Evolutionary conservation across 2,888 invertebrate genomes (phyloP).

Genomic region (Entomobrya multifasciata): DNA sequence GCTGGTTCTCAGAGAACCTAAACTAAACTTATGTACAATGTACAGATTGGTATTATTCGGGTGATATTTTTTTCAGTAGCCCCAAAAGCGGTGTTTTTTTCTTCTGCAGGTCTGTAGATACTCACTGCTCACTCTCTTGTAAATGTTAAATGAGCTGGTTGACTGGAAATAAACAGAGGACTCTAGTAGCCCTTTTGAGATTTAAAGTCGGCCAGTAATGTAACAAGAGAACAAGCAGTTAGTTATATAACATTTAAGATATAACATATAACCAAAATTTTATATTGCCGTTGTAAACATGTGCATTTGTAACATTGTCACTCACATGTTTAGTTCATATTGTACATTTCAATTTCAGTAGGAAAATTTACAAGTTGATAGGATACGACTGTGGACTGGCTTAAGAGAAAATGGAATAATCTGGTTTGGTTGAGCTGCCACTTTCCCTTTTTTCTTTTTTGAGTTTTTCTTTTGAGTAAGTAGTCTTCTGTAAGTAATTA

Average conservation of each 20-base stretch:
- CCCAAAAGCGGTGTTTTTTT: too few relatives aligned
- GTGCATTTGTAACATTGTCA: background rate
- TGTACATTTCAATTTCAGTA: too few relatives aligned
- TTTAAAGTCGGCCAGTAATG: slow-evolving; percentile 22
- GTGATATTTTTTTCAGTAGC: too few relatives aligned
- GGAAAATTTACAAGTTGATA: too few relatives aligned
- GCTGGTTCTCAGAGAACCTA: too few relatives aligned
- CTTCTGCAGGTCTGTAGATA: too few relatives aligned
- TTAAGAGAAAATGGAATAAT: slow-evolving; percentile 14
- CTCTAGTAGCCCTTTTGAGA: background rate
- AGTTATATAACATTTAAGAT: background rate
- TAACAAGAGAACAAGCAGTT: background rate
- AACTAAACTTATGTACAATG: too few relatives aligned
- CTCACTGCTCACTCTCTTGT: slow-evolving; percentile 29
- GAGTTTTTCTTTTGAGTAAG: background rate
- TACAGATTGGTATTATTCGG: too few relatives aligned
- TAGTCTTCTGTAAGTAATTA: slow-evolving; percentile 6
- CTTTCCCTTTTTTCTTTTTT: background rate
- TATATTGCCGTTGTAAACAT: too few relatives aligned
- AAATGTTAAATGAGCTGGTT: slow-evolving; percentile 32
- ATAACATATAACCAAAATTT: background rate
- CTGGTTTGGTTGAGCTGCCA: slow-evolving; percentile 7
- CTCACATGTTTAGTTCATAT: too few relatives aligned
- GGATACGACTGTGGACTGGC: too few relatives aligned
- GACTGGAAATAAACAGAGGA: background rate